Percentiles rank a stretch among this genome's conserved stretches.
These are phyloP conservation scores for Pogonognathellus flavescens DNA, from an alignment of 1,140 invertebrate species.

Conservation along the genomic window DNA sequence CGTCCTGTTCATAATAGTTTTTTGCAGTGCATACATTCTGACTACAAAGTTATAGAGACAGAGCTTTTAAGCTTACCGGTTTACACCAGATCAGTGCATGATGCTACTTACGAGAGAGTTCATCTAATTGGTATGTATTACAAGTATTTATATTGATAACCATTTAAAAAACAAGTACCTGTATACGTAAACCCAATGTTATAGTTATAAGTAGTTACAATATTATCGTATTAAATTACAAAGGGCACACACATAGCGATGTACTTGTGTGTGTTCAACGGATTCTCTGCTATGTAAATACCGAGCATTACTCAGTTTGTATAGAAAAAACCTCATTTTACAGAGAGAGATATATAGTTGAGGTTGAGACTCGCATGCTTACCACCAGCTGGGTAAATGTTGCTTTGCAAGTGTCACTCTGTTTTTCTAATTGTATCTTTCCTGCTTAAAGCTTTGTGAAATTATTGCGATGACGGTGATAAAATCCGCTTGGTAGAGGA, in stretches of 20 bases:
- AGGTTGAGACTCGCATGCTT: too few relatives aligned
- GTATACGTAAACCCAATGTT: background rate
- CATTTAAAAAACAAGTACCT: background rate
- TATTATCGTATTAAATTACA: background rate
- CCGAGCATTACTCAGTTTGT: too few relatives aligned
- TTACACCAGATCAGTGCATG: background rate
- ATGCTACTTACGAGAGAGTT: background rate
- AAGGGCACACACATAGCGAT: background rate
- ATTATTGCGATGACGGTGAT: too few relatives aligned
- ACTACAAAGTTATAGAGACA: background rate
- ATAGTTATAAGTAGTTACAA: too few relatives aligned
- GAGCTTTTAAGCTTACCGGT: background rate
- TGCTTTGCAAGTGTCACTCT: constrained; percentile 23
- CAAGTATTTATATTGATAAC: constrained; percentile 18
- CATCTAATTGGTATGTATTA: constrained; percentile 12
- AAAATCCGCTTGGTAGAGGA: too few relatives aligned
- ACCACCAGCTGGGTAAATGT: constrained; percentile 24
- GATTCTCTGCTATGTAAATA: background rate
- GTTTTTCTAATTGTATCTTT: background rate
- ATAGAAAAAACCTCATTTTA: too few relatives aligned
- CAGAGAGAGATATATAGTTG: too few relatives aligned
- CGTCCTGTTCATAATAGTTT: too few relatives aligned
- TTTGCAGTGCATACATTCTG: background rate
- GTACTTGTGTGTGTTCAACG: background rate
- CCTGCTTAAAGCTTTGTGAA: background rate